phyloP scores from a whole-genome alignment of 2,113 vertebrate species.

The Sitta europaea region DNA sequence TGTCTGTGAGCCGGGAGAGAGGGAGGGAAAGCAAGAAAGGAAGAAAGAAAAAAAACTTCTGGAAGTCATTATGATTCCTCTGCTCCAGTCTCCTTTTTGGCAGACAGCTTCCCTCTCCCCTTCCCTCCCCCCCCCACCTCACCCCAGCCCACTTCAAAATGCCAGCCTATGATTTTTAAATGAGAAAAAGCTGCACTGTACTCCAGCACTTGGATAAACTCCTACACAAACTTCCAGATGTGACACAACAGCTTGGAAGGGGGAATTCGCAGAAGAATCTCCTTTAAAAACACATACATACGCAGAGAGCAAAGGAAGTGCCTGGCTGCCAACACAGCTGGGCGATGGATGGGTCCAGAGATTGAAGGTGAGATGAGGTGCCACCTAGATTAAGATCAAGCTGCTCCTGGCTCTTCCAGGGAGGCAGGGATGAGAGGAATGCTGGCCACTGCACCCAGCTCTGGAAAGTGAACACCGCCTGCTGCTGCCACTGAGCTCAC shows the following conservation, averaged over 20 bases:
- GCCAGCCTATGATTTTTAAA: conserved; percentile 85
- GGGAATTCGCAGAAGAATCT: conserved; percentile 70
- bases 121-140: neutral
- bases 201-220: conserved; percentile 82
- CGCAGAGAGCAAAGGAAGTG: neutral
- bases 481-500: neutral
- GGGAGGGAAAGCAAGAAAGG: conserved; percentile 13
- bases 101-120: conserved; percentile 50
- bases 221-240: conserved; percentile 91
- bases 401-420: neutral
- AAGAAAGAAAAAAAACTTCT: conserved; percentile 59
- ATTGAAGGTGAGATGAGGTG: neutral
- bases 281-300: conserved; percentile 37
- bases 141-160: conserved; percentile 71
- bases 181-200: conserved; percentile 88
- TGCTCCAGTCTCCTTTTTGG: conserved; percentile 69
- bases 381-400: neutral
- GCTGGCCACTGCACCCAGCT: neutral
- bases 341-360: neutral
- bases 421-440: neutral
- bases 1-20: conserved; percentile 11
- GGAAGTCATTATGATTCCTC: conserved; percentile 66
- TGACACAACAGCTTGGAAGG: conserved; percentile 82
- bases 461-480: neutral
- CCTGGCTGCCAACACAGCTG: neutral